phyloP scores from a whole-genome alignment of 2,797 vertebrate genomes.

The Oreonectes daqikongensis region DNA sequence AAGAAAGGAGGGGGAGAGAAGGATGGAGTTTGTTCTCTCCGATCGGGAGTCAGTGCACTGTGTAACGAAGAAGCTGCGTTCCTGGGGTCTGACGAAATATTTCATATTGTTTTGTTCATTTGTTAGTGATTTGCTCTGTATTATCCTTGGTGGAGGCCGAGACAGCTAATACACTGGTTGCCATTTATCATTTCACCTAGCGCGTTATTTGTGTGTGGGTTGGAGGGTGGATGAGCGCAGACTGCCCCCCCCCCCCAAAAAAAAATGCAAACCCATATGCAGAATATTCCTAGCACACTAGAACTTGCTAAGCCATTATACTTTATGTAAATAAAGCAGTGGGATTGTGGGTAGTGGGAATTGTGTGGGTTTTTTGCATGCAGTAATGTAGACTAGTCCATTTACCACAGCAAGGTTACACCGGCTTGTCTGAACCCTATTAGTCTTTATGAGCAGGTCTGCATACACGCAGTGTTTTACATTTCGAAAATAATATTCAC shows the following conservation, averaged over 20 bases:
- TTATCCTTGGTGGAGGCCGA: conserved; percentile 42
- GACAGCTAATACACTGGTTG: conserved; percentile 35
- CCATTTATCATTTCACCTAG: conserved; percentile 48
- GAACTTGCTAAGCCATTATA: neutral
- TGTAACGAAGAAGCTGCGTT: conserved; percentile 26
- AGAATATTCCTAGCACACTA: neutral
- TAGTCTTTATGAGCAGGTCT: conserved; percentile 3
- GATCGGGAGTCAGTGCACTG: conserved; percentile 26
- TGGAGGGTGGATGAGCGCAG: conserved; percentile 15
- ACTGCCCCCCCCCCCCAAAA: neutral
- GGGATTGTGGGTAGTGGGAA: neutral
- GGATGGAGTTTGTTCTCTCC: conserved; percentile 30
- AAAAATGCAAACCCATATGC: neutral
- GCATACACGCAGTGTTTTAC: neutral
- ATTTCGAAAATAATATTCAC: neutral
- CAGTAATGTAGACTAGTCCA: neutral
- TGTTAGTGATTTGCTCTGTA: conserved; percentile 65
- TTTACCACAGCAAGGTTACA: neutral
- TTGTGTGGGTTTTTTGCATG: neutral
- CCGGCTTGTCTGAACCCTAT: neutral
- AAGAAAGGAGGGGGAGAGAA: conserved; percentile 28
- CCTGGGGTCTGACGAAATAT: conserved; percentile 41
- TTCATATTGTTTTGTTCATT: conserved; percentile 69
- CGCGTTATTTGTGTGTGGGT: conserved; percentile 13
- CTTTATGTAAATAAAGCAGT: conserved; percentile 2